These are phyloP conservation scores for Mesaphorura yosii DNA, from an alignment of 1,140 invertebrate species.

Conservation along the genomic window DNA sequence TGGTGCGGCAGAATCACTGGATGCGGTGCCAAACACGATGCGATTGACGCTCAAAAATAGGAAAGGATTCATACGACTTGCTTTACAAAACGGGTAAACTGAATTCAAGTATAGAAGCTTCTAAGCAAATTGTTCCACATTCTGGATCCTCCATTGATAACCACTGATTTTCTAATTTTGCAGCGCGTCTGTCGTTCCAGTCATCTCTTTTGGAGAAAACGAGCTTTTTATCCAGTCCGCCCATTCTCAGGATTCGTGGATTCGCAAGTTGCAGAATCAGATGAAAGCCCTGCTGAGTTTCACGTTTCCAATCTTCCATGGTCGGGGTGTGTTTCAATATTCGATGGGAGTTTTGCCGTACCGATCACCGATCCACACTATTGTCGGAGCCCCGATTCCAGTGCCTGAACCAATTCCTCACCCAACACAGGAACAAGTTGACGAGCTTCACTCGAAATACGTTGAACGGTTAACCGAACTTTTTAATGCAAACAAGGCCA, in stretches of 20 bases:
- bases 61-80: slow-evolving; percentile 38
- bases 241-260: slow-evolving; percentile 54
- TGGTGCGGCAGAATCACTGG: slow-evolving; percentile 22
- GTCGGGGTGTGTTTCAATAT: slow-evolving; percentile 79
- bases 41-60: slow-evolving; percentile 34
- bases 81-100: slow-evolving; percentile 35
- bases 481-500: slow-evolving; percentile 33
- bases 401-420: slow-evolving; percentile 48
- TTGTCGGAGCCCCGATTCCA: slow-evolving; percentile 62
- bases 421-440: slow-evolving; percentile 33
- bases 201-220: slow-evolving; percentile 86
- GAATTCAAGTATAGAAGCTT: too few species aligned
- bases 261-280: slow-evolving; percentile 62
- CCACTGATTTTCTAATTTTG: too few species aligned
- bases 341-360: slow-evolving; percentile 70
- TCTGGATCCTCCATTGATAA: too few species aligned
- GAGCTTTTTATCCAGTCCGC: slow-evolving; percentile 67
- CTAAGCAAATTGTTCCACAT: too few species aligned
- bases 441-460: slow-evolving; percentile 32
- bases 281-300: slow-evolving; percentile 54
- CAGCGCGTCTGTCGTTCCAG: slow-evolving; percentile 67
- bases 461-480: slow-evolving; percentile 27
- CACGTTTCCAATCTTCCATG: slow-evolving; percentile 63
- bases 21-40: slow-evolving; percentile 20
- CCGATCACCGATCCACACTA: slow-evolving; percentile 43